phyloP scores from a whole-genome alignment of 2,888 invertebrate species.

The Keiferia lycopersicella region DNA sequence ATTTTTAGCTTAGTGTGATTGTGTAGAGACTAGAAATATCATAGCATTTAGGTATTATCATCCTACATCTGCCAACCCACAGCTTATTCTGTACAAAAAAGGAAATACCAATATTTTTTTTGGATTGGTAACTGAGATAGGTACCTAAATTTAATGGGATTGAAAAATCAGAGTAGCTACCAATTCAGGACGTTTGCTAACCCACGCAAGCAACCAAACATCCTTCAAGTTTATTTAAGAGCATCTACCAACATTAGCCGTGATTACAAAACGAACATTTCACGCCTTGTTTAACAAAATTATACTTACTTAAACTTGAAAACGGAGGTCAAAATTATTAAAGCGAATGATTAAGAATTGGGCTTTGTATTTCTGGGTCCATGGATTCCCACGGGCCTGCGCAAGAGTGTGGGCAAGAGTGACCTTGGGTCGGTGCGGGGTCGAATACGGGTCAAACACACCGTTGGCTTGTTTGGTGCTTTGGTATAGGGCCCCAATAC shows the following conservation, averaged over 20 bases:
- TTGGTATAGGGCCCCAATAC: constrained; percentile 7
- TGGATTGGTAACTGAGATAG: no score
- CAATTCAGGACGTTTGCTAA: no score
- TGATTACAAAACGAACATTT: not conserved
- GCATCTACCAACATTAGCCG: not conserved
- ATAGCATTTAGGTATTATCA: no score
- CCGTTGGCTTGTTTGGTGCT: no score
- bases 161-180: no score
- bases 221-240: not conserved
- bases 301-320: not conserved
- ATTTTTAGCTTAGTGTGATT: not conserved
- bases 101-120: no score
- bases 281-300: constrained; percentile 6
- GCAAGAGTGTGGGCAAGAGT: constrained; percentile 35
- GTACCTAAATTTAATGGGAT: no score
- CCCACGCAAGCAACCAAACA: not conserved
- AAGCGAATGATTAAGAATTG: constrained; percentile 26
- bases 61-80: no score
- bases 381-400: constrained; percentile 48
- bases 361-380: constrained; percentile 4
- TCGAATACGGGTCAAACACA: constrained; percentile 30
- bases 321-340: not conserved
- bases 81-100: no score
- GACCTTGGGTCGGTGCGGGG: constrained; percentile 46
- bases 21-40: no score